Conservation (phyloP, 2,888 invertebrate genomes). For the Eulithis prunata region DNA sequence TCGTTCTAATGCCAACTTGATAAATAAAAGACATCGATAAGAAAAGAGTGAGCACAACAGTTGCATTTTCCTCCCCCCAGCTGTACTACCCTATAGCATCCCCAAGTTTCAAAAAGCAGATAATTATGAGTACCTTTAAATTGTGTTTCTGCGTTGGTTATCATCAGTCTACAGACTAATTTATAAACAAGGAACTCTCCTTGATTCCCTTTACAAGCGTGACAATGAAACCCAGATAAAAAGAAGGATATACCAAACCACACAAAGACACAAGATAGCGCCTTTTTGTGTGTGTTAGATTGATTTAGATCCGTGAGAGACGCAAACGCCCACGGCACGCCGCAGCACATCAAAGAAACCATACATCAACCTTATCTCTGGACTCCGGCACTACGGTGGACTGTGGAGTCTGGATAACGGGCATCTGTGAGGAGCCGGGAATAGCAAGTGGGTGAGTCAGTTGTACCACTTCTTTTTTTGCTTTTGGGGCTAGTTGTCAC, state of each 20-base stretch:
- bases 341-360: slow-evolving; percentile 34
- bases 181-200: too few relatives aligned
- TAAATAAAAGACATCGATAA: too few relatives aligned
- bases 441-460: slow-evolving; percentile 17
- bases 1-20: too few relatives aligned
- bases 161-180: too few relatives aligned
- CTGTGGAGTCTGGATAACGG: slow-evolving; percentile 21
- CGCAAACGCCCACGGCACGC: slow-evolving; percentile 28
- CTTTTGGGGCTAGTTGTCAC: too few relatives aligned
- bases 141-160: too few relatives aligned
- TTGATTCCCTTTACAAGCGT: not conserved
- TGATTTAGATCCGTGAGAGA: slow-evolving; percentile 24
- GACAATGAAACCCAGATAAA: not conserved
- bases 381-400: slow-evolving; percentile 15
- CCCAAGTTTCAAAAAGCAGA: too few relatives aligned
- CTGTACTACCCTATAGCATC: too few relatives aligned
- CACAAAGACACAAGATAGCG: slow-evolving; percentile 6
- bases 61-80: too few relatives aligned
- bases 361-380: slow-evolving; percentile 39
- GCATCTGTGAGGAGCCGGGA: slow-evolving; percentile 8
- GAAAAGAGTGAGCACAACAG: too few relatives aligned
- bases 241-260: not conserved
- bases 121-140: too few relatives aligned
- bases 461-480: not conserved
- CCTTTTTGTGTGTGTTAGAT: slow-evolving; percentile 7